Base-by-base conservation (phyloP, 2,888 invertebrate species). In the Drosophila nr. fundita region DNA sequence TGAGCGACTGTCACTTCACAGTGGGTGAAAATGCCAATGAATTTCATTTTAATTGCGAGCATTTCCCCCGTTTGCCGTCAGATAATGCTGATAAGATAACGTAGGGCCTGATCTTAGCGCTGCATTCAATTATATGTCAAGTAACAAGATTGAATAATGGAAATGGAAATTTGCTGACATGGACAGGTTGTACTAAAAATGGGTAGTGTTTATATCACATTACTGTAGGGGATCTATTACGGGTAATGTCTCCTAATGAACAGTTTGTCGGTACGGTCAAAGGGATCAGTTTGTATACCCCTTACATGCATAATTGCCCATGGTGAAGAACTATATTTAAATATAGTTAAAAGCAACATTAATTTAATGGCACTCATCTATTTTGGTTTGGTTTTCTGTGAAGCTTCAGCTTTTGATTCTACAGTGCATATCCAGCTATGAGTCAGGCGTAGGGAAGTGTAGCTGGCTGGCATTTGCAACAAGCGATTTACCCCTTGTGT, bases 1-100 rank as follows among this genome's bases (percentile, higher is more conserved):
- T 50, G 36, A 55, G 42, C 45, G 49, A 53, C 68, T 60, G 60
- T 65, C 71, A 62, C 60, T 69, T 67, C 69, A 52, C 66, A 79
- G 77, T 80, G 79, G 77, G 81, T 85, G 87, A 87, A 81, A 87
- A 83, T 85, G 81, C 76, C 81, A 87, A 78, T 85, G 79, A 82
- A 78, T 82, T 78, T 71, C 60, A 75, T 74, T 68, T 79, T 32
- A 72, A 71, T 73, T 74, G 60, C 75, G 7, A 36, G 30, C 55
- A 45, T 49, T 55, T 42, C 54, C 42, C 32, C 29, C 48, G 45
- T 36, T 61, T 34, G 18, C n/a, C 24, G 21, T 13, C 32, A 21
- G n/a, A 30, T 71, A 50, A 55, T 15, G 8, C 45, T 55, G 59
- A 79, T 79, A 76, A 77, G 70, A 79, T 66, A 57, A 63, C 27